These are phyloP conservation scores for Sinodicranocentrus sp. DNA, from an alignment of 2,888 invertebrate species.

Conservation along the genomic window DNA sequence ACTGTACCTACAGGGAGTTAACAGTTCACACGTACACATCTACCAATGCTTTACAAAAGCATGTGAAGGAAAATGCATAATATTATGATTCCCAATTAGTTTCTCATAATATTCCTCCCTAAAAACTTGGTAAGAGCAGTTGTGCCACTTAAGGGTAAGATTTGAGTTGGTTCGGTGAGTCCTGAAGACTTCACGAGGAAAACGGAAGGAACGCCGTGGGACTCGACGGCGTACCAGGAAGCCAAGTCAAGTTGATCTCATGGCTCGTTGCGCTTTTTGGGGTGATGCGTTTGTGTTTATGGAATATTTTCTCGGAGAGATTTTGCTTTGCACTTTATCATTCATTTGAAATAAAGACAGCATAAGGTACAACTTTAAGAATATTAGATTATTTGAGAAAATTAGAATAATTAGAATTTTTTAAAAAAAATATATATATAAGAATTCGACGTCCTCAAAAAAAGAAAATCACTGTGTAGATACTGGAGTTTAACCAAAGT, in stretches of 20 bases:
- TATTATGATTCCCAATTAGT: constrained; percentile 30
- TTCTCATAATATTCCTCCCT: constrained; percentile 4
- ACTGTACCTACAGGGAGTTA: neutral
- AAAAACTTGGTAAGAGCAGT: constrained; percentile 1
- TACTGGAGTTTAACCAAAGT: too few species aligned
- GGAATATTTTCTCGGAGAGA: too few species aligned
- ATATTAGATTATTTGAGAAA: too few species aligned
- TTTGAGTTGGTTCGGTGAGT: constrained; percentile 19
- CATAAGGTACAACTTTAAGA: too few species aligned
- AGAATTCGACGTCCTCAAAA: too few species aligned
- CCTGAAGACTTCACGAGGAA: constrained; percentile 19
- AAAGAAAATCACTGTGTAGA: too few species aligned
- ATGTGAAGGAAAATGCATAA: neutral
- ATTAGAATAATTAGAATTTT: too few species aligned
- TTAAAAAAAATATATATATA: too few species aligned
- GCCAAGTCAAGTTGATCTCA: constrained; percentile 23
- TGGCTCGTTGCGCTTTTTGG: constrained; percentile 33
- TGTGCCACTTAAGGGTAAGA: neutral
- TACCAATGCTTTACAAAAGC: neutral
- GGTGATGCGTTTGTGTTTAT: too few species aligned
- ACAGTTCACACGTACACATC: constrained; percentile 17
- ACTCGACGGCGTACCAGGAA: neutral
- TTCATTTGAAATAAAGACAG: too few species aligned
- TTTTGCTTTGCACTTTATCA: too few species aligned
- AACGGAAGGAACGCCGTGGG: neutral